Evolutionary conservation across 2,113 vertebrate species (phyloP).

Genomic region (Isichthys henryi): DNA sequence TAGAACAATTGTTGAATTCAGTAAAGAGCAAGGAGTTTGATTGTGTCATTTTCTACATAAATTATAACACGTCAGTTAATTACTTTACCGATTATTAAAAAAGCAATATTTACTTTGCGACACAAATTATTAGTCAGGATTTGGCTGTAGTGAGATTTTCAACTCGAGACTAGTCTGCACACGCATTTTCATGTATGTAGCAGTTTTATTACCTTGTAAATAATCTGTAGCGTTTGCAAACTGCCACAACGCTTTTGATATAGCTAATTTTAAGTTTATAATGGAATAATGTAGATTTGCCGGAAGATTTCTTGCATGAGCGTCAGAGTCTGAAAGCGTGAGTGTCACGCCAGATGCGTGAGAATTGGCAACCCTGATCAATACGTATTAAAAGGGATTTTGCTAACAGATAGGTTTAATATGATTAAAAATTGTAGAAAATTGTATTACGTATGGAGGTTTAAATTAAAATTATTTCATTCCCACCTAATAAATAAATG

Average conservation of each 20-base stretch:
- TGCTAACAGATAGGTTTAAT: neutral
- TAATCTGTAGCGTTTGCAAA: no score
- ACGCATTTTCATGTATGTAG: no score
- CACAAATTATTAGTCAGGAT: neutral
- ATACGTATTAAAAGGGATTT: neutral
- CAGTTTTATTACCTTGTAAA: no score
- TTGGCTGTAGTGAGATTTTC: no score
- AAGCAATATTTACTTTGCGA: neutral
- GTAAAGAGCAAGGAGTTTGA: neutral
- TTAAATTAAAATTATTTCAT: neutral
- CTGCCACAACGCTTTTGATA: no score
- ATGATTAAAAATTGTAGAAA: neutral
- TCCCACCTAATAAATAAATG: neutral
- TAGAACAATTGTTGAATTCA: neutral
- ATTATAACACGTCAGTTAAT: neutral
- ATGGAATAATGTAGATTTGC: no score
- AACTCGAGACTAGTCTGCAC: no score
- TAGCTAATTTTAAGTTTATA: no score
- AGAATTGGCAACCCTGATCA: neutral
- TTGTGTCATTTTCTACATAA: neutral
- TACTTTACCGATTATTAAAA: neutral
- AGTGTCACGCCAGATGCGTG: no score
- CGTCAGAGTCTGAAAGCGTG: no score
- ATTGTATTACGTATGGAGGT: neutral
- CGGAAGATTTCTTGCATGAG: no score